These are phyloP conservation scores for Coelopa pilipes DNA, from an alignment of 2,888 invertebrate genomes.

Conservation along the genomic window DNA sequence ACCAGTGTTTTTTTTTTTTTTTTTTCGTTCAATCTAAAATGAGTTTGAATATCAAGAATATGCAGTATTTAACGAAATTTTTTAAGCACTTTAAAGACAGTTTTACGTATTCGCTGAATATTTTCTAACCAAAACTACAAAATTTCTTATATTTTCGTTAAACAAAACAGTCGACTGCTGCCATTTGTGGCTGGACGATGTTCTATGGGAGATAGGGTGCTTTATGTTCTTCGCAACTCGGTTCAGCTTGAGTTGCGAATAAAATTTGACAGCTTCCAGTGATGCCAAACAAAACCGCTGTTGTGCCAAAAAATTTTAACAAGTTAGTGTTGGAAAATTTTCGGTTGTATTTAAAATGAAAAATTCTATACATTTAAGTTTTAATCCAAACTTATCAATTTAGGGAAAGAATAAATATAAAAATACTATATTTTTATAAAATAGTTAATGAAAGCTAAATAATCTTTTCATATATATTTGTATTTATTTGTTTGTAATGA, in stretches of 20 bases:
- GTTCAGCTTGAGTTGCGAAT: too few relatives aligned
- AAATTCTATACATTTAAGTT: too few relatives aligned
- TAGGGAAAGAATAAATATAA: too few relatives aligned
- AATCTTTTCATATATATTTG: background rate
- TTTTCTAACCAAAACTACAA: background rate
- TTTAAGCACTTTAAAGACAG: background rate
- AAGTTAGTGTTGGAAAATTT: too few relatives aligned
- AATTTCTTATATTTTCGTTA: slow-evolving; percentile 26
- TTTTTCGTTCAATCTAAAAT: background rate
- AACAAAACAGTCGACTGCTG: slow-evolving; percentile 29
- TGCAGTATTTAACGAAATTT: background rate
- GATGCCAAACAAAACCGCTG: too few relatives aligned
- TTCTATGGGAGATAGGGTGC: slow-evolving; percentile 9
- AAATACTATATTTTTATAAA: too few relatives aligned
- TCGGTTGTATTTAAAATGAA: too few relatives aligned
- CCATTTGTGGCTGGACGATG: slow-evolving; percentile 26
- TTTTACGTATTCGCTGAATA: background rate
- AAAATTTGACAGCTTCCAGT: too few relatives aligned
- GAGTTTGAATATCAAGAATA: background rate
- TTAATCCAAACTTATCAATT: too few relatives aligned
- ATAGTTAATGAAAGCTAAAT: too few relatives aligned
- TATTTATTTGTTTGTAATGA: slow-evolving; percentile 20
- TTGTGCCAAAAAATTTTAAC: too few relatives aligned
- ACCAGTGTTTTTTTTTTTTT: background rate
- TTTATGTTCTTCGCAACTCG: background rate